phyloP scores from a whole-genome alignment of 2,113 vertebrate species.

The Prionailurus bengalensis region DNA sequence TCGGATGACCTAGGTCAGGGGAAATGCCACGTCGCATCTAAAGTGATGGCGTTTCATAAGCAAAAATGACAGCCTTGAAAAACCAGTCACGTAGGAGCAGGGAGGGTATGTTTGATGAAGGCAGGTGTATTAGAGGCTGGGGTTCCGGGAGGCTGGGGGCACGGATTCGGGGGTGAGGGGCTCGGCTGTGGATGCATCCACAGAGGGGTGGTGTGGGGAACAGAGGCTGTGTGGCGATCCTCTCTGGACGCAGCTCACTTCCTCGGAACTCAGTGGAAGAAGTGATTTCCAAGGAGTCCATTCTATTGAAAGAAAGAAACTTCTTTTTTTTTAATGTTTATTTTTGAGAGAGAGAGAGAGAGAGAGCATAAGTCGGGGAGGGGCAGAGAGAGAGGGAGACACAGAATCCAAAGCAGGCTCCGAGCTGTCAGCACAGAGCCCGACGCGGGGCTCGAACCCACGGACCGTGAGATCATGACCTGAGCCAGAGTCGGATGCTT shows the following conservation, averaged over 20 bases:
- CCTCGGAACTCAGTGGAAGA: background rate
- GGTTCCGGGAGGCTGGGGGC: accelerated
- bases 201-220: accelerated
- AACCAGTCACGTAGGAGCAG: accelerated
- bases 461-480: too few species aligned
- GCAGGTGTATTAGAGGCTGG: accelerated
- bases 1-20: too few species aligned
- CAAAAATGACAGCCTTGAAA: background rate
- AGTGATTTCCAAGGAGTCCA: background rate
- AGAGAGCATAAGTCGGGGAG: too few species aligned
- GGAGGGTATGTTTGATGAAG: background rate
- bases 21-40: background rate
- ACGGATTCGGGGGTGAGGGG: accelerated
- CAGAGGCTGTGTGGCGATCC: accelerated
- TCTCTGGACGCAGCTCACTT: background rate
- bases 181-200: accelerated
- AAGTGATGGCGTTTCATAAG: background rate
- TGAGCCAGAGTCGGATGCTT: too few species aligned
- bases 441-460: too few species aligned
- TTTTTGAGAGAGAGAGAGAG: too few species aligned
- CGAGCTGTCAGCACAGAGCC: too few species aligned
- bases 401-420: too few species aligned
- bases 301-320: background rate
- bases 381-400: too few species aligned
- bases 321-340: too few species aligned